phyloP scores from a whole-genome alignment of 1,140 invertebrate genomes.

The Araneus ventricosus region DNA sequence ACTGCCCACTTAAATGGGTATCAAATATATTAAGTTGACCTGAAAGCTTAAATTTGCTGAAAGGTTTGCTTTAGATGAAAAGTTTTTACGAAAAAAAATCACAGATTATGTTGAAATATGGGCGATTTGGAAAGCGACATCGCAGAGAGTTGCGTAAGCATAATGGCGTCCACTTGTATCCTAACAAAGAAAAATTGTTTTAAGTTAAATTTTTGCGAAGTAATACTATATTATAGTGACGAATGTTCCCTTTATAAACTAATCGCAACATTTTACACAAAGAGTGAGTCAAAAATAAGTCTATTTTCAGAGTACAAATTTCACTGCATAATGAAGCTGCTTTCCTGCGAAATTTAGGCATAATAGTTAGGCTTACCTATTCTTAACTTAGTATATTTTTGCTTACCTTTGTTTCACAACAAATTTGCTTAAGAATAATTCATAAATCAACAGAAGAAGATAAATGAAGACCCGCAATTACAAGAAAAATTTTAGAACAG shows the following conservation, averaged over 20 bases:
- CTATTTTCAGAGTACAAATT: background rate
- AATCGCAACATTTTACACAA: background rate
- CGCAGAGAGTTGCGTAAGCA: background rate
- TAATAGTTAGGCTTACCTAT: slow-evolving; percentile 67
- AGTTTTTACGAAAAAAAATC: too few species aligned
- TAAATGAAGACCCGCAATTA: background rate
- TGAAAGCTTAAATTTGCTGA: too few species aligned
- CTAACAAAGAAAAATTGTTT: background rate
- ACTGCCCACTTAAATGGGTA: too few species aligned
- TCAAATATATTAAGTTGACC: too few species aligned
- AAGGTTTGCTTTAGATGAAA: too few species aligned
- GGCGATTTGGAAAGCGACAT: too few species aligned
- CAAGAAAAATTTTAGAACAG: background rate
- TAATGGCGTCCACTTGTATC: background rate
- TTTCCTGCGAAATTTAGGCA: slow-evolving; percentile 32
- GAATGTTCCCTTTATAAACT: background rate
- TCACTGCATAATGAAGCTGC: background rate
- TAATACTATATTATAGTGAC: background rate
- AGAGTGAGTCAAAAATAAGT: background rate
- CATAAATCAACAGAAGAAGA: slow-evolving; percentile 1
- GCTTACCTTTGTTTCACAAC: slow-evolving; percentile 49
- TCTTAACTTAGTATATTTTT: slow-evolving; percentile 24
- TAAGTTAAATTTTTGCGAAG: background rate
- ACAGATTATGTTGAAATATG: too few species aligned
- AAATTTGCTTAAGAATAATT: slow-evolving; percentile 36